phyloP scores from a whole-genome alignment of 2,888 invertebrate species.

The Nebria salina region DNA sequence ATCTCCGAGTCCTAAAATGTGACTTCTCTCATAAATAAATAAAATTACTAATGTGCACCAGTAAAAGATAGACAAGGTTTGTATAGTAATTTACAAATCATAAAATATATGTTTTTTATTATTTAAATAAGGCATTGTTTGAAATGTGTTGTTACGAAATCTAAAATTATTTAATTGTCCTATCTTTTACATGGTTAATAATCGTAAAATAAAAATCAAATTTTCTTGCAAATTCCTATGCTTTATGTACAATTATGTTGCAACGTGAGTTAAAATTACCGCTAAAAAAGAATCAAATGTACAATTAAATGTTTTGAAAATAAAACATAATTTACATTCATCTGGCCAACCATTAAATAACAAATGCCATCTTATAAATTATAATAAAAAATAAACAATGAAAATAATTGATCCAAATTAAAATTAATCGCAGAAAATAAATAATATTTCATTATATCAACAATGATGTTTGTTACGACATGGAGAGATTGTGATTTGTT shows the following conservation, averaged over 20 bases:
- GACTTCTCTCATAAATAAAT: neutral
- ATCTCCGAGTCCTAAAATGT: neutral
- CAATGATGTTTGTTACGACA: slow-evolving; percentile 9
- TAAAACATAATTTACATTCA: neutral
- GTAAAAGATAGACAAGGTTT: neutral
- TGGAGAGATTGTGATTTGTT: slow-evolving; percentile 28
- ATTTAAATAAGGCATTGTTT: neutral
- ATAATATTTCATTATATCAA: slow-evolving; percentile 11
- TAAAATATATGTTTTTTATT: neutral
- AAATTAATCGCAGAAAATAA: slow-evolving; percentile 4
- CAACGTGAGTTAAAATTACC: neutral
- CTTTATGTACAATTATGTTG: neutral
- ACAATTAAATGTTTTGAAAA: neutral
- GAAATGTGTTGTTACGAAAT: neutral
- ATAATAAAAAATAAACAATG: neutral
- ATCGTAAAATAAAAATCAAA: neutral
- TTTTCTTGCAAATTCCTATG: neutral
- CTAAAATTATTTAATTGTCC: neutral
- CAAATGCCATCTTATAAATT: neutral
- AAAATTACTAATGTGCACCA: neutral
- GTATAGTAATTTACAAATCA: neutral
- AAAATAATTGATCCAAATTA: neutral
- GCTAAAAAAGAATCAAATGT: neutral
- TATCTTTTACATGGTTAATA: neutral
- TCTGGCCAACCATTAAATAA: neutral